These are phyloP conservation scores for Neolamprologus cancellatus DNA, from an alignment of 2,113 vertebrate species.

Conservation along the genomic window DNA sequence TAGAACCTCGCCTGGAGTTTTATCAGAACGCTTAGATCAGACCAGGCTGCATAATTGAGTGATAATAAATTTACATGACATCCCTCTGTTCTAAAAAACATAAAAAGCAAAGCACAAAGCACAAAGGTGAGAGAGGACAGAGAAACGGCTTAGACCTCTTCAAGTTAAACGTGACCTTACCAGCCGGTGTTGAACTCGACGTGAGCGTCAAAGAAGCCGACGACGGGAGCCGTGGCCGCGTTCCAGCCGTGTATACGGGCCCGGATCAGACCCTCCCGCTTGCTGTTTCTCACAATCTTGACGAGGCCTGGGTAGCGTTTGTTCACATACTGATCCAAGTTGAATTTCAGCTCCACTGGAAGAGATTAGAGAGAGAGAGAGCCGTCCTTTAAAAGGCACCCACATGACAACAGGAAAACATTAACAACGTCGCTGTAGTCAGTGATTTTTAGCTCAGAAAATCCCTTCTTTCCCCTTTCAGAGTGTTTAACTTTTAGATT, in stretches of 20 bases:
- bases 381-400: background rate
- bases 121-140: constrained; percentile 9
- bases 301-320: constrained; percentile 92
- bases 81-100: background rate
- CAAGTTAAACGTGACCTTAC: constrained; percentile 67
- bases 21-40: constrained; percentile 10
- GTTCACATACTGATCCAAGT: constrained; percentile 91
- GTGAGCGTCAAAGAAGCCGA: constrained; percentile 96
- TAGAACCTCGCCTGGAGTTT: background rate
- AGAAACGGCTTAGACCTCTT: background rate
- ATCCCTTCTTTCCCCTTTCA: background rate
- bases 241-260: constrained; percentile 96
- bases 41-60: background rate
- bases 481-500: background rate
- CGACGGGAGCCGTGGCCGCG: constrained; percentile 82
- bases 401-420: background rate
- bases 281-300: constrained; percentile 90
- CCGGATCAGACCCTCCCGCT: constrained; percentile 92
- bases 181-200: constrained; percentile 96
- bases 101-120: background rate
- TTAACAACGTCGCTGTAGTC: background rate
- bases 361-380: constrained; percentile 24
- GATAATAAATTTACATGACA: constrained; percentile 23
- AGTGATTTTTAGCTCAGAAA: accelerated
- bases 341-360: constrained; percentile 90